Base-by-base conservation (phyloP, 2,113 vertebrate species). In the Chloropsis hardwickii region DNA sequence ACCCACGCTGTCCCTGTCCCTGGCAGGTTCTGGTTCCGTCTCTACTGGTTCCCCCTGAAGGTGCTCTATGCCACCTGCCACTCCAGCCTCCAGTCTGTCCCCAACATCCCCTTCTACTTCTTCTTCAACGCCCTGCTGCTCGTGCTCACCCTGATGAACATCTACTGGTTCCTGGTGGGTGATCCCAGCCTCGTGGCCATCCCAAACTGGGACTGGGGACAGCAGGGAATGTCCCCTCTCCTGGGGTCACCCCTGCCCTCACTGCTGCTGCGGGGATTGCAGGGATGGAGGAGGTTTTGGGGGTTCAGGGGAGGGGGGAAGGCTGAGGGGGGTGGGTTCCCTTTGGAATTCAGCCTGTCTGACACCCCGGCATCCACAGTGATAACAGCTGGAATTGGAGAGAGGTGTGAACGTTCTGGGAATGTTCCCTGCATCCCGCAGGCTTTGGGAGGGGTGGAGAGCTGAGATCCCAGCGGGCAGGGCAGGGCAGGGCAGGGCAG, bases 81-180 rank as follows among this genome's bases (percentile, higher is more conserved):
- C 97, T 98, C 98, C 98, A 99, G 99, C 97, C 97, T 99, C 45
- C 98, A 98, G 91, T 65, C 82, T 0, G 98, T 98, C 39, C 99
- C 99, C 3, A 97, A 98, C 85, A 99, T 99, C 94, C 99, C 99
- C 23, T 99, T 99, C 98, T 99, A 99, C 97, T 99, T 99, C 97
- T 99, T 99, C 98, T 99, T 99, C 98, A 99, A 99, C 10, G 54
- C 97, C 3, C 98, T 99, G 69, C 98, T 99, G 65, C 97, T 99
- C 12, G 35, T 98, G 31, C 98, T 99, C 96, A 98, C 98, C 12
- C 97, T 98, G 90, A 99, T 99, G 99, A 99, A 99, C 95, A 98
- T 99, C 97, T 99, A 99, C 97, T 99, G 99, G 99, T 99, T 99
- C 92, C 96, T 99, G 99, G 99, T 99, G 98, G 98, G 99, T 89